Evolutionary conservation across 1,140 invertebrate species (phyloP).

Genomic region (Drosophila pseudoobscura): DNA sequence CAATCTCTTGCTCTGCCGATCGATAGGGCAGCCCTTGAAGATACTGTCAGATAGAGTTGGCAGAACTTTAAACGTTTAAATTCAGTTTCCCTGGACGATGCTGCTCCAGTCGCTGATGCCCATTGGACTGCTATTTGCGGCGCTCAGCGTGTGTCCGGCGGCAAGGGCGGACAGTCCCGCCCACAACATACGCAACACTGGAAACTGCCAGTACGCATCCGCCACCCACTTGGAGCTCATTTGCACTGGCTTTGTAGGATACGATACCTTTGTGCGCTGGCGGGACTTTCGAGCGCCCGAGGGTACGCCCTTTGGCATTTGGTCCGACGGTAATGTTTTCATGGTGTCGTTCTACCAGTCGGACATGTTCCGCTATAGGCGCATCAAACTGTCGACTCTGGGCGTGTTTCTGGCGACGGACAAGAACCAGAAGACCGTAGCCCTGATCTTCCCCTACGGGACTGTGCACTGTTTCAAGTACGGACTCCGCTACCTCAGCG

Average conservation of each 20-base stretch:
- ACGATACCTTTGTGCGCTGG: background rate
- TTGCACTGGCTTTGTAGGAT: background rate
- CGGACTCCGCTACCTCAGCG: slow-evolving; percentile 13
- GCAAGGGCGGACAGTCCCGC: no score
- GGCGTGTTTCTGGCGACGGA: background rate
- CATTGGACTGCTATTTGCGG: no score
- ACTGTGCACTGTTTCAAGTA: slow-evolving; percentile 29
- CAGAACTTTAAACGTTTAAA: background rate
- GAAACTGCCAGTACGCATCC: slow-evolving; percentile 13
- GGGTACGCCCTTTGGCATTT: slow-evolving; percentile 13
- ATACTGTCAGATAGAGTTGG: background rate
- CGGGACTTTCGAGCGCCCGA: background rate
- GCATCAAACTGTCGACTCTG: no score
- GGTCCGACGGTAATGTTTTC: background rate
- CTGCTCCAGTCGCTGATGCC: no score
- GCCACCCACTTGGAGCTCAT: background rate
- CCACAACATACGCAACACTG: slow-evolving; percentile 6
- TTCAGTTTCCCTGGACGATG: no score
- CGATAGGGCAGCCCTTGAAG: background rate
- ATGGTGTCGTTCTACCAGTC: slow-evolving; percentile 20
- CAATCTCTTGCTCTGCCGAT: background rate
- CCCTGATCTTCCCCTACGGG: background rate
- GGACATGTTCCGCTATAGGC: background rate
- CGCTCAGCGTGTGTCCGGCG: no score
- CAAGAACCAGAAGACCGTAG: background rate